A percentile compares a stretch with the other conserved stretches of the same genome.
Evolutionary conservation across 1,140 invertebrate species (phyloP).

Genomic region (Drosophila suzukii): DNA sequence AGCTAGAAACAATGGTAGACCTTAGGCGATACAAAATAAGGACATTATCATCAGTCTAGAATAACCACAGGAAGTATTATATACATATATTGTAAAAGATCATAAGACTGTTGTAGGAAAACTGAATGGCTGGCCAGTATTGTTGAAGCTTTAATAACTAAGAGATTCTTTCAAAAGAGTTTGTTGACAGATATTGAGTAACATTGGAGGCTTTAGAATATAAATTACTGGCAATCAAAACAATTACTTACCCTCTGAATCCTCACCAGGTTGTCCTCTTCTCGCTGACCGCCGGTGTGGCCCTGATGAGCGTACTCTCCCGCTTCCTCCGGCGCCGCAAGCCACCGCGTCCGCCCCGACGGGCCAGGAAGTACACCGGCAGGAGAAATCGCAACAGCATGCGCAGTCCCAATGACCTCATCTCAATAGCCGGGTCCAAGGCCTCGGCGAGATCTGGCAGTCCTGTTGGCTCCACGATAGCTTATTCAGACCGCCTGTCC

Average conservation of each 20-base stretch:
- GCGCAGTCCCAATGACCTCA: constrained; percentile 88
- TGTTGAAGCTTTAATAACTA: too few species aligned
- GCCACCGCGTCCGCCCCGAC: constrained; percentile 85
- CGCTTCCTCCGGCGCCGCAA: constrained; percentile 87
- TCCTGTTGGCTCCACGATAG: constrained; percentile 84
- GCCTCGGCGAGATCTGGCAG: constrained; percentile 85
- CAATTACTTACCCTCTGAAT: background rate
- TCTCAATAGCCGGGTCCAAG: constrained; percentile 86
- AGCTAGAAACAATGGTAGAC: too few species aligned
- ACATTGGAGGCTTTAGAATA: too few species aligned
- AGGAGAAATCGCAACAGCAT: constrained; percentile 86
- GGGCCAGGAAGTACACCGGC: constrained; percentile 85
- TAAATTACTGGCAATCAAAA: too few species aligned
- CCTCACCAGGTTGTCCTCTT: constrained; percentile 84
- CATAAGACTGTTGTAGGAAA: too few species aligned
- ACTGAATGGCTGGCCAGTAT: too few species aligned
- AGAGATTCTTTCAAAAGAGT: too few species aligned
- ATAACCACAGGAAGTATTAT: too few species aligned
- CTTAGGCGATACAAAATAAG: too few species aligned
- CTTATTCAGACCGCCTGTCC: constrained; percentile 87
- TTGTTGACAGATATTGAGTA: too few species aligned
- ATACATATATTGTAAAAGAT: too few species aligned
- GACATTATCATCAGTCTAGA: too few species aligned
- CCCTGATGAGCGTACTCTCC: constrained; percentile 87
- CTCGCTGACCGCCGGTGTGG: constrained; percentile 86